These are phyloP conservation scores for Centrocercus urophasianus DNA, from an alignment of 2,113 vertebrate genomes.

Conservation along the genomic window DNA sequence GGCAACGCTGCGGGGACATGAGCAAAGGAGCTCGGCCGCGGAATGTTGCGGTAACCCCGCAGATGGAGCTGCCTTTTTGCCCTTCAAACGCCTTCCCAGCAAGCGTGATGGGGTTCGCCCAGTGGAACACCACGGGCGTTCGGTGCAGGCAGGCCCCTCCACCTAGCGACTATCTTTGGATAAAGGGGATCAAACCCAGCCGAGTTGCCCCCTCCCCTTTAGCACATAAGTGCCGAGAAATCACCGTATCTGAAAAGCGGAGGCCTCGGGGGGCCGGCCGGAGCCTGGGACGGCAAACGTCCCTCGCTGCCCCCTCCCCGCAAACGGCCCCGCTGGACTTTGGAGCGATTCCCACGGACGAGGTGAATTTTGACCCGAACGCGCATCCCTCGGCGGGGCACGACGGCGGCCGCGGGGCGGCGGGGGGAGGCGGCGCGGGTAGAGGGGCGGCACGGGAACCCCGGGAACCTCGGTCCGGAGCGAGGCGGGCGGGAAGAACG, in stretches of 20 bases:
- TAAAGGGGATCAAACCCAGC: not conserved
- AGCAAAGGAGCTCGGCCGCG: not conserved
- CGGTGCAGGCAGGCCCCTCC: not conserved
- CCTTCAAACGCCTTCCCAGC: not conserved
- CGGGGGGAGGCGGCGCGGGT: no score
- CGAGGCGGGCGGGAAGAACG: not conserved
- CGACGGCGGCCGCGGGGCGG: not conserved
- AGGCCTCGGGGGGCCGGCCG: not conserved
- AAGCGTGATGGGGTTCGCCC: not conserved
- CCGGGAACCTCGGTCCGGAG: not conserved
- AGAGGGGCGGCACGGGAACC: not conserved
- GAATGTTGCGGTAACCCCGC: not conserved
- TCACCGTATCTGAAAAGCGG: not conserved
- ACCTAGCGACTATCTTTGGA: not conserved
- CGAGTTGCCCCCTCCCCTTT: not conserved
- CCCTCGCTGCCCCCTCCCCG: not conserved
- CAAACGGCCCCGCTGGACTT: conserved; percentile 22
- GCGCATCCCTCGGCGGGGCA: not conserved
- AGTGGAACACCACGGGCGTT: no score
- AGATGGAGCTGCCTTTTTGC: not conserved
- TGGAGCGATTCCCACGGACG: conserved; percentile 42
- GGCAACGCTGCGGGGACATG: not conserved
- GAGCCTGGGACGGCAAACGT: not conserved
- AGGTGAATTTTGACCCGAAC: conserved; percentile 50
- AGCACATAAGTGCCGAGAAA: not conserved